A percentile compares a stretch with the other conserved stretches of the same genome.
Conservation (phyloP, 1,140 invertebrate genomes). For the Caerostris darwini region DNA sequence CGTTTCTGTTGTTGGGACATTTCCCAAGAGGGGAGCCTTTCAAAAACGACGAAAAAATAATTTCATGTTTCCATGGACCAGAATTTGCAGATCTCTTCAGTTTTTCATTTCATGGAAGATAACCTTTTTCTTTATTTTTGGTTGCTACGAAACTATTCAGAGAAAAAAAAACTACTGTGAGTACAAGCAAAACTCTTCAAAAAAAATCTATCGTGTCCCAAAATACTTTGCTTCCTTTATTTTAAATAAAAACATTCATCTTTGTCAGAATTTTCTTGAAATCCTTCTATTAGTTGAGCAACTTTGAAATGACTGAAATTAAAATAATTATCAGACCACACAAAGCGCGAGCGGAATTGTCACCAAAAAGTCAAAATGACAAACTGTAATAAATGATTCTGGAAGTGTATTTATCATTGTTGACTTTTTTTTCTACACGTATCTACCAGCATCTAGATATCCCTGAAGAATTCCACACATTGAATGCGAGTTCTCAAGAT, state of each 20-base stretch:
- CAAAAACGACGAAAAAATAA: constrained; percentile 15
- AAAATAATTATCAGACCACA: constrained; percentile 62
- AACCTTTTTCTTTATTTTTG: background rate
- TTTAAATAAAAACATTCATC: constrained; percentile 46
- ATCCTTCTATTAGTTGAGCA: background rate
- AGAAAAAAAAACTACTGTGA: background rate
- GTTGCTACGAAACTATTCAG: background rate
- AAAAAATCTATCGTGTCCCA: background rate
- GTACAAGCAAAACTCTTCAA: background rate
- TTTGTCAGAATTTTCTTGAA: constrained; percentile 30
- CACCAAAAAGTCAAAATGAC: constrained; percentile 44
- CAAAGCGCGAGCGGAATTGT: background rate
- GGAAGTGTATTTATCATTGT: constrained; percentile 30
- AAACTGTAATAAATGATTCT: constrained; percentile 49
- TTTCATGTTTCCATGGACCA: constrained; percentile 1
- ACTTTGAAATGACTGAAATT: constrained; percentile 29
- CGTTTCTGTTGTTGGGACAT: background rate
- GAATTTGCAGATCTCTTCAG: constrained; percentile 24
- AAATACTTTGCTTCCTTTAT: constrained; percentile 38
- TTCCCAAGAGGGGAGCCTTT: background rate
- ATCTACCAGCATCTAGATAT: background rate
- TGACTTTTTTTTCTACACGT: background rate
- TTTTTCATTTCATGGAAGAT: background rate
- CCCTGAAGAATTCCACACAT: constrained; percentile 11
- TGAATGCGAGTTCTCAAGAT: background rate